Evolutionary conservation across 2,113 vertebrate genomes (phyloP), one percentile per base, ranked within the genome.

Genomic region (Neomonachus schauinslandi): DNA sequence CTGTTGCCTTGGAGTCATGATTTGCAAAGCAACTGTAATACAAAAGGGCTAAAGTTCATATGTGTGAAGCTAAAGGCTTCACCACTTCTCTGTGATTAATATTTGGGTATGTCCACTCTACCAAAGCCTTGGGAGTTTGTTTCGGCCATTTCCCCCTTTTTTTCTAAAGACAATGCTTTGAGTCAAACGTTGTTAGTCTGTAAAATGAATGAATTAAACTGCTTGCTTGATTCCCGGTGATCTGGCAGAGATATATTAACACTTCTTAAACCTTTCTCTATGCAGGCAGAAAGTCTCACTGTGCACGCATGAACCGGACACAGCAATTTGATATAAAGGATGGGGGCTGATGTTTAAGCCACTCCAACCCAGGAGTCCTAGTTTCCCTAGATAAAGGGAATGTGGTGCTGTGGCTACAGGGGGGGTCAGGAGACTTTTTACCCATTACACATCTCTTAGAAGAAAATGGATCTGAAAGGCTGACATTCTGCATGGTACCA

Each of bases 41-140:
- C 57, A 51, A 85, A 80, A 63, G 28, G 86, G 46, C 59, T 36
- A 11, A 49, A 65, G 39, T 84, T 96, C 80, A 39, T 18, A 26
- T 46, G 36, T 18, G 59, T 74, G 63, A 76, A 61, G 46, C 16
- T 65, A 59, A 89, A 72, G 19, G 65, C 80, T 74, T 72, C 55
- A 51, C 5, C 6, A 33, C 57, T 85, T 74, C 71, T 76, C 51
- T 53, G 71, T 76, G 81, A 98, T 94, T 91, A 83, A 81, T 84
- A 81, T 19, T 71, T 87, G 57, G 57, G 42, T 31, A 59, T 22
- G 8, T 90, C 49, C 36, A 81, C 21, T 95, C 79, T 59, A 53
- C 65, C 16, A 36, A 86, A 92, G 61, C 67, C 31, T 72, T 86
- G n/a, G 49, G 57, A 33, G 67, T 82, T 67, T 69, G 36, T 74